Percentiles rank a stretch among this genome's conserved stretches.
phyloP scores from a whole-genome alignment of 2,113 vertebrate species.

The Calidris pygmaea region DNA sequence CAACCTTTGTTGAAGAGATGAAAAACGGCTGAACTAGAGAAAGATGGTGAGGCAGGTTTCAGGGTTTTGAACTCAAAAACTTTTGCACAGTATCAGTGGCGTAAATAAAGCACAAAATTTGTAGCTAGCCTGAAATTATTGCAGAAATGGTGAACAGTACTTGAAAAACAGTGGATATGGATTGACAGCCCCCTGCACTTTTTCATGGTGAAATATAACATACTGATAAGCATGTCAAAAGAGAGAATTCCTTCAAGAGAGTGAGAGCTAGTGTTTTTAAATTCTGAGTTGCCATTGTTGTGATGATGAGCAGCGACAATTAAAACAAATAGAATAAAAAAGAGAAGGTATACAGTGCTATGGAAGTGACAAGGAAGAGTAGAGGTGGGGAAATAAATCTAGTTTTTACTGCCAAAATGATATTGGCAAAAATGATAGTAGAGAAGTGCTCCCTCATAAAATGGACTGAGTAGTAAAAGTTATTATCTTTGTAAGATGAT shows the following conservation, averaged over 20 bases:
- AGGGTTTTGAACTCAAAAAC: background rate
- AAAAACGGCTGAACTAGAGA: background rate
- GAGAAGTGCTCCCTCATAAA: background rate
- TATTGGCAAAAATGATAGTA: background rate
- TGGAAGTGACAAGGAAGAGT: background rate
- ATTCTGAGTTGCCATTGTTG: background rate
- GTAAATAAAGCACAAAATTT: background rate
- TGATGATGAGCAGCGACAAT: background rate
- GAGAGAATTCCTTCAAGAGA: background rate
- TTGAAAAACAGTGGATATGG: background rate
- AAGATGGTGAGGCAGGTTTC: background rate
- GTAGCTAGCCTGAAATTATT: background rate
- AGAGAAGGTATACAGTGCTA: background rate
- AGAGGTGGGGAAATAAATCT: background rate
- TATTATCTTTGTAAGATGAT: background rate
- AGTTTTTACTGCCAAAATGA: background rate
- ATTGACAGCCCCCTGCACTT: background rate
- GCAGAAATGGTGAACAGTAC: background rate
- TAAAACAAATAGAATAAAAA: background rate
- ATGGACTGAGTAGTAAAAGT: background rate
- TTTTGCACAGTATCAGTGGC: background rate
- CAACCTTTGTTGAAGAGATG: background rate
- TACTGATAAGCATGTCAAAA: background rate
- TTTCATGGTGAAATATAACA: background rate
- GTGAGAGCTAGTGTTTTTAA: background rate